Evolutionary conservation across 2,113 vertebrate species (phyloP).

Genomic region (Aspiorhynchus laticeps): DNA sequence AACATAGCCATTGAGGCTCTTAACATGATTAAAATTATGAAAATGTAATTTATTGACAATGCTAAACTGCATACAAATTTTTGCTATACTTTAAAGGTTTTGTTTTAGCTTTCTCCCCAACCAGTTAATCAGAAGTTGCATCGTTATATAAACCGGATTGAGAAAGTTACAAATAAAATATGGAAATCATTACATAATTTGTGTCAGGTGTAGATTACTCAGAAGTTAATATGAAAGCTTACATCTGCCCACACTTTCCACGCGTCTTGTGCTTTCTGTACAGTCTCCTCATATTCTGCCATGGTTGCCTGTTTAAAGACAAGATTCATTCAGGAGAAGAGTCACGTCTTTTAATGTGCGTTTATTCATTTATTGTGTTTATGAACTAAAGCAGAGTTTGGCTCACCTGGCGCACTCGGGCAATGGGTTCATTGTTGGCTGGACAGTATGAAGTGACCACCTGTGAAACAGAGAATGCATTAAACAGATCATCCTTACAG

Average conservation of each 20-base stretch:
- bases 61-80: no score
- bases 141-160: not conserved
- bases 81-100: no score
- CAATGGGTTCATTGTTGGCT: conserved; percentile 92
- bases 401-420: conserved; percentile 87
- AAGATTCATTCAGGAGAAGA: not conserved
- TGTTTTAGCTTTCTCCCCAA: not conserved
- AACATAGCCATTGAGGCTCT: no score
- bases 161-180: not conserved
- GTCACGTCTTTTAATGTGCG: not conserved
- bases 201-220: not conserved
- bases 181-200: not conserved
- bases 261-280: conserved; percentile 87
- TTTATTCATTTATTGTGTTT: not conserved
- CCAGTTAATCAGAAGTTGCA: not conserved
- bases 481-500: not conserved
- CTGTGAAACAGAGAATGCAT: conserved; percentile 60
- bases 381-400: no score
- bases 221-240: conserved; percentile 58
- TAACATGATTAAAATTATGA: no score
- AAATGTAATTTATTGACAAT: no score
- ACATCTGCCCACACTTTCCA: conserved; percentile 97
- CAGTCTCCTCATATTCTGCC: conserved; percentile 94
- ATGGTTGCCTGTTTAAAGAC: conserved; percentile 78
- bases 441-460: conserved; percentile 91